phyloP scores from a whole-genome alignment of 2,797 vertebrate species.

The Cheirogaleus major region DNA sequence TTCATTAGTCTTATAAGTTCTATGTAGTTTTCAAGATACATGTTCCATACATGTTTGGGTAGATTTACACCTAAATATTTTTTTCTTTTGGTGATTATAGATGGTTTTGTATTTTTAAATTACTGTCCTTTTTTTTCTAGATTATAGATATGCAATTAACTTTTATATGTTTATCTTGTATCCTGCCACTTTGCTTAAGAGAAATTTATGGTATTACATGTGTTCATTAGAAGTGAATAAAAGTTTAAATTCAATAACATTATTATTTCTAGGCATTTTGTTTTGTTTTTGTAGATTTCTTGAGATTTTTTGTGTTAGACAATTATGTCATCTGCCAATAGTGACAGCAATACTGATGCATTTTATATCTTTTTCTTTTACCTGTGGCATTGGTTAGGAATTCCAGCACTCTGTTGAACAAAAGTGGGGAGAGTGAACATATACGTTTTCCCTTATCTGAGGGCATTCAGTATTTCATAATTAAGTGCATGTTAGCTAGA shows the following conservation, averaged over 20 bases:
- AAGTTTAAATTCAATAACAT: not conserved
- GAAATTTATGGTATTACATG: not conserved
- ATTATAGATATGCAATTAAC: not conserved
- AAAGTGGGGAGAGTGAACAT: not conserved
- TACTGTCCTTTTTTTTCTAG: not conserved
- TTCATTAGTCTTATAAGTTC: not conserved
- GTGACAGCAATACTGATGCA: not conserved
- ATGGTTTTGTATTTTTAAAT: not conserved
- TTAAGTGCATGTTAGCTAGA: not conserved
- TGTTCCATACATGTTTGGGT: not conserved
- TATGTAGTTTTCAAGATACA: not conserved
- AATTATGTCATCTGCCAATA: not conserved
- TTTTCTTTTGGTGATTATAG: not conserved
- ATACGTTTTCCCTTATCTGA: not conserved
- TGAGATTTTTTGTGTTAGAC: not conserved
- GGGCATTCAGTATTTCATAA: not conserved
- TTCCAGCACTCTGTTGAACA: not conserved
- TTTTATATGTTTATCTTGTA: not conserved
- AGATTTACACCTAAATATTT: not conserved
- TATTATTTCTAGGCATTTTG: not conserved
- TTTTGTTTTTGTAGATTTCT: not conserved
- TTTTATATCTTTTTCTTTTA: not conserved
- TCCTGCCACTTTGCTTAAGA: not conserved
- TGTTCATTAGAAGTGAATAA: not conserved
- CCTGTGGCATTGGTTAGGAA: not conserved